Percentiles rank a stretch among this genome's conserved stretches.
Evolutionary conservation across 2,113 vertebrate species (phyloP).

Genomic region (Phaetusa simplex): DNA sequence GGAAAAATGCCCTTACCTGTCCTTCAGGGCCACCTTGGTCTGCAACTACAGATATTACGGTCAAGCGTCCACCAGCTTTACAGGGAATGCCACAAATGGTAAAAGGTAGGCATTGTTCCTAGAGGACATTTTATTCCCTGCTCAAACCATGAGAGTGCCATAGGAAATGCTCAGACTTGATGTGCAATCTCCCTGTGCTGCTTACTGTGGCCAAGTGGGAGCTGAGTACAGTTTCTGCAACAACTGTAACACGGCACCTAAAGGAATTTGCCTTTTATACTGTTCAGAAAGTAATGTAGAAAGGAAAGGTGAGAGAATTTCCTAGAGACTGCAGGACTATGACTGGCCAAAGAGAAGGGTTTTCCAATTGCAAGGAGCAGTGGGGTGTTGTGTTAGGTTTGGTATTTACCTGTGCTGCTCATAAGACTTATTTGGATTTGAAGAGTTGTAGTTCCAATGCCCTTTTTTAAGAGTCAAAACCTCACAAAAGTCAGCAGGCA

Average conservation of each 20-base stretch:
- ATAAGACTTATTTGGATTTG: not conserved
- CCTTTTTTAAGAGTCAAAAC: not conserved
- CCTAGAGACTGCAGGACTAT: not conserved
- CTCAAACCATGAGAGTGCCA: not conserved
- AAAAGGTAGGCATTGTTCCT: not conserved
- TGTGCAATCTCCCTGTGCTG: not conserved
- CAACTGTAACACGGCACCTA: not conserved
- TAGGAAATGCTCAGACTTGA: not conserved
- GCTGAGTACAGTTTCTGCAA: not conserved
- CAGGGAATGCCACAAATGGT: not conserved
- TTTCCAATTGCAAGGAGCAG: not conserved
- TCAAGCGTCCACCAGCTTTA: not conserved
- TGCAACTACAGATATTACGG: not conserved
- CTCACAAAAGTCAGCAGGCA: not conserved
- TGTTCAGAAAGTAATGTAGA: not conserved
- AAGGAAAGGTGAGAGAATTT: not conserved
- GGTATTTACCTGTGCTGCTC: not conserved
- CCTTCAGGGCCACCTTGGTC: not conserved
- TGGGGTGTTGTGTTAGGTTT: not conserved
- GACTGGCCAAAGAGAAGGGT: not conserved
- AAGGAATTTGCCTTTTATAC: not conserved
- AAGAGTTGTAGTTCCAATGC: not conserved
- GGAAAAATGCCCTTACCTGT: not conserved
- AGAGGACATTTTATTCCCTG: not conserved
- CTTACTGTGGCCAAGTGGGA: not conserved